phyloP scores from a whole-genome alignment of 2,888 invertebrate genomes.

The Lithophane socia region DNA sequence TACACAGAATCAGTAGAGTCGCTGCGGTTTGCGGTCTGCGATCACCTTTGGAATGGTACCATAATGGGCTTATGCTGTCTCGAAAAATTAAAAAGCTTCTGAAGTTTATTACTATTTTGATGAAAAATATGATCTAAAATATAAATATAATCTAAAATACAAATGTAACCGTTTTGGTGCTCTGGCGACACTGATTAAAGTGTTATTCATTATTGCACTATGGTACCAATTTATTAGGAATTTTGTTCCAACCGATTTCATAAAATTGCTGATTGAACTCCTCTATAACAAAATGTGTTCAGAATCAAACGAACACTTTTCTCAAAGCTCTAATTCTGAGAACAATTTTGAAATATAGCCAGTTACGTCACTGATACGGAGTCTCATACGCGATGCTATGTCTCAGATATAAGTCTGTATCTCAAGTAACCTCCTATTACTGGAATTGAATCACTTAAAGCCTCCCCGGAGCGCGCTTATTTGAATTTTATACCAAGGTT shows the following conservation, averaged over 20 bases:
- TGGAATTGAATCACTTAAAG: conserved; percentile 71
- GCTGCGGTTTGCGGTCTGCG: not conserved
- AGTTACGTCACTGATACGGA: conserved; percentile 19
- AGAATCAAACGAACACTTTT: conserved; percentile 17
- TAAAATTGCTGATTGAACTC: not conserved
- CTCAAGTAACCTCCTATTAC: conserved; percentile 71
- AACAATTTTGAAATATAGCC: conserved; percentile 38
- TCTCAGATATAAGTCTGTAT: conserved; percentile 49
- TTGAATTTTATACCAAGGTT: conserved; percentile 64
- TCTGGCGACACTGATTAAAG: not conserved
- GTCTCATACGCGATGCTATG: conserved; percentile 21
- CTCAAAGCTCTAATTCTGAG: conserved; percentile 10
- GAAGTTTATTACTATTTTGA: not conserved
- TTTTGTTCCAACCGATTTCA: not conserved
- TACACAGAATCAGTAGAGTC: not conserved
- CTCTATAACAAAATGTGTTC: not conserved
- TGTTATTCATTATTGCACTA: not conserved
- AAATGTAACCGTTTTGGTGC: too few species aligned
- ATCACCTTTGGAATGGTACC: not conserved
- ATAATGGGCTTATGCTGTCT: not conserved
- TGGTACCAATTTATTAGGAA: too few species aligned
- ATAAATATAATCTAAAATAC: not conserved
- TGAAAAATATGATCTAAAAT: not conserved
- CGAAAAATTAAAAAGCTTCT: not conserved
- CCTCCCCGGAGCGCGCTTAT: conserved; percentile 63